Evolutionary conservation across 2,113 vertebrate genomes (phyloP).

Genomic region (Calyptommatus sinebrachiatus): DNA sequence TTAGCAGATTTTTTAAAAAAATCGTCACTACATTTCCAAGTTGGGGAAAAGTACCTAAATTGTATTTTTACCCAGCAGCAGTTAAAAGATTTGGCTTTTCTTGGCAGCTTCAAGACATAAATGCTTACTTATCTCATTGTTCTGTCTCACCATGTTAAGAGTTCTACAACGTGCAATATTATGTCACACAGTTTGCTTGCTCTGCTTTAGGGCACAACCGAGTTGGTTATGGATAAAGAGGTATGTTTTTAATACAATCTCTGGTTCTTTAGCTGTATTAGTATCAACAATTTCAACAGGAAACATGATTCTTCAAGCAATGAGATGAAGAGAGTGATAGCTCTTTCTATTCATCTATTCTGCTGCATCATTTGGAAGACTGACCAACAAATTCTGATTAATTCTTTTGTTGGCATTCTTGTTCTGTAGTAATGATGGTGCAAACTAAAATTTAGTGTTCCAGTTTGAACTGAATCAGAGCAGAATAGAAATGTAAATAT

Average conservation of each 20-base stretch:
- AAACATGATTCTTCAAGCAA: neutral
- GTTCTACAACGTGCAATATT: neutral
- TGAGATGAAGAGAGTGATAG: neutral
- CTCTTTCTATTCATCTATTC: neutral
- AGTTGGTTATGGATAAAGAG: conserved; percentile 17
- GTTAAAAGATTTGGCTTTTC: neutral
- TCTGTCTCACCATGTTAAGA: neutral
- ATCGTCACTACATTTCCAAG: neutral
- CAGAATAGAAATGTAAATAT: no score
- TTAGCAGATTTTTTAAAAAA: no score
- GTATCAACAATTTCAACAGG: neutral
- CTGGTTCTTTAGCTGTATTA: neutral
- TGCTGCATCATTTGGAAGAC: neutral
- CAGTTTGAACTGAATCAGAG: no score
- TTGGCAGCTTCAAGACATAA: neutral
- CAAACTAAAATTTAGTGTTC: no score
- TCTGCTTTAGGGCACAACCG: neutral
- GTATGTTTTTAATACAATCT: neutral
- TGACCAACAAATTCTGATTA: neutral
- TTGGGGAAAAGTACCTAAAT: neutral
- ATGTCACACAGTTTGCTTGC: neutral
- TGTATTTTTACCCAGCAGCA: neutral
- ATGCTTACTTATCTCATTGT: neutral
- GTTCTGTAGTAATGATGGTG: no score
- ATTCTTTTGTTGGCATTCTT: no score